phyloP scores from a whole-genome alignment of 2,888 invertebrate genomes.

The Thereva unica region DNA sequence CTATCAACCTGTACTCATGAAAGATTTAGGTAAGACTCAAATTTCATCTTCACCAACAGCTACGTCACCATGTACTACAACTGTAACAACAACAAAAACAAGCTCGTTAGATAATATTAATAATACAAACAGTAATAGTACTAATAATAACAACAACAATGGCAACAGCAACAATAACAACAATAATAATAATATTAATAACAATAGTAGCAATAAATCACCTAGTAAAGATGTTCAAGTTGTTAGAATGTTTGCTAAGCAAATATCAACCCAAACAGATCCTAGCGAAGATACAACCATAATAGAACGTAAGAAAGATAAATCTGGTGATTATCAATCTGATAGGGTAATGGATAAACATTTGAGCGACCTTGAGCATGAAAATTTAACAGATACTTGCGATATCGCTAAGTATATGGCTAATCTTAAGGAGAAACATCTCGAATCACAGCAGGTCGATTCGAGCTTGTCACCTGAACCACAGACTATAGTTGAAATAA shows the following conservation, averaged over 20 bases:
- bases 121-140: constrained; percentile 15
- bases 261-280: constrained; percentile 51
- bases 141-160: constrained; percentile 35
- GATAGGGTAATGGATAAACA: constrained; percentile 57
- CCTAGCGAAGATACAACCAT: constrained; percentile 44
- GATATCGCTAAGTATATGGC: constrained; percentile 59
- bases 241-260: constrained; percentile 55
- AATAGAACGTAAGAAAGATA: constrained; percentile 41
- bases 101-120: neutral
- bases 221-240: constrained; percentile 57
- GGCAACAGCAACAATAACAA: constrained; percentile 24
- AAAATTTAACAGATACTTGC: constrained; percentile 54
- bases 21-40: constrained; percentile 81
- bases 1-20: constrained; percentile 85
- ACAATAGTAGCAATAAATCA: constrained; percentile 49
- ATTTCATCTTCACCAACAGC: constrained; percentile 46
- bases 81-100: neutral
- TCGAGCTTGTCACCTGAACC: constrained; percentile 57
- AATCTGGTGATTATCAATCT: constrained; percentile 54
- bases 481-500: constrained; percentile 57
- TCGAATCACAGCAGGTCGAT: constrained; percentile 53
- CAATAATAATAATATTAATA: constrained; percentile 39
- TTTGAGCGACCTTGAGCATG: constrained; percentile 56
- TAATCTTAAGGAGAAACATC: constrained; percentile 55
- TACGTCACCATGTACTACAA: constrained; percentile 38